Base-by-base conservation (phyloP, 2,113 vertebrate genomes). In the Dicerorhinus sumatrensis region DNA sequence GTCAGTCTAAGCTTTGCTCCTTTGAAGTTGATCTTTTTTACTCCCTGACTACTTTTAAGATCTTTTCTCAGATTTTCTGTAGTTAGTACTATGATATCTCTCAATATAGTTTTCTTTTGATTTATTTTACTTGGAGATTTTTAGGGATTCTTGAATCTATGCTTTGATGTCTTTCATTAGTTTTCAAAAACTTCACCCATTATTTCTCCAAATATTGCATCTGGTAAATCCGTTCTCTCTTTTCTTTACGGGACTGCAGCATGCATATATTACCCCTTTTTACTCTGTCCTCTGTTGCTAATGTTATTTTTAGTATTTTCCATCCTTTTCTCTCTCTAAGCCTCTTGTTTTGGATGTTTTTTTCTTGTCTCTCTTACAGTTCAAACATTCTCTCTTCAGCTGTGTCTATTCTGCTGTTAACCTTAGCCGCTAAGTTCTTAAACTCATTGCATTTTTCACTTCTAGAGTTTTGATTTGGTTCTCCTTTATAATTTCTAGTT, bases 401-500 rank as follows among this genome's bases (percentile, higher is more conserved):
- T 75, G 21, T 56, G 36, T 72, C 65, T 94, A 6, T 60, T 65
- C 46, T 95, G 67, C 77, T 76, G 8, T 76, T 95, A 95, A 76
- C 84, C 13, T 29, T 31, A 77, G 51, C 33, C 51, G 76, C 48
- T 48, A 58, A 67, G 23, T 89, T 84, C 69, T 73, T 90, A 67
- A 77, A 77, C 33, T 75, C 39, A 51, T 60, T 84, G 31, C 48
- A n/a, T 73, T 90, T 90, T 79, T 65, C 27, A 80, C 56, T 87
- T 87, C 56, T 63, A 46, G n/a, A 80, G 87, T 80, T 92, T 87
- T 85, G n/a, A 86, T 72, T 86, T 62, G 2, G 1, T 72, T 70
- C 42, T 91, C 63, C 72, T 62, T 95, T 14, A 79, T 51, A 87
- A 63, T 92, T 95, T 80, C 29, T 92, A 80, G 75, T 72, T 80